Base-by-base conservation (phyloP, 2,888 invertebrate genomes). In the Blomia tropicalis region DNA sequence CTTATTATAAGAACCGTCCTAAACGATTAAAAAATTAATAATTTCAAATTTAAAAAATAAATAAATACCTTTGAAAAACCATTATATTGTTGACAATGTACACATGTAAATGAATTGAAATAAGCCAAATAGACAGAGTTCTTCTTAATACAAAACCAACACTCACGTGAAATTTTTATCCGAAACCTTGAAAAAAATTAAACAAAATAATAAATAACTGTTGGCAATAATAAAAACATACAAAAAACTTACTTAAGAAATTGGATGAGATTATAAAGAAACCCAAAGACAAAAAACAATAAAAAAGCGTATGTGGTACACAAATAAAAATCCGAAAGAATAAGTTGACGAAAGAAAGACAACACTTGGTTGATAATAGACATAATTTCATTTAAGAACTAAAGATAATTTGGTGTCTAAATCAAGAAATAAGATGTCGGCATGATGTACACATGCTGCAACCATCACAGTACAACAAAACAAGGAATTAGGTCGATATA, bases 51-150 rank as follows among this genome's bases (percentile, higher is more conserved):
- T 47, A 47, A 14, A 11, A 22, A 47, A 14, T 25, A 14, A 7
- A 47, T 14, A 11, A 47, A 47, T 47, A 47, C 51, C 51, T 47
- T 47, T 11, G 51, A 47, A 47, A 47, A 56, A 29, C 56, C 56
- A 56, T 56, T 56, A 25, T 56, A 56, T 25, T 56, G 56, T 36
- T 22, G 25, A 56, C 56, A 56, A 36, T 29, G 2, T 3, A 23
- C 11, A 36, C 56, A 56, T n/a, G 25, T 3, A 27, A 27, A 56
- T 19, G 56, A 56, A 25, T 56, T 56, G 11, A 14, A 14, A 4
- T 56, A 2, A 2, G 27, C 2, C 25, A 27, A 25, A 27, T 30
- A 2, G 2, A 56, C 19, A 29, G 30, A 30, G 29, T 31, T 23
- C 29, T 56, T 56, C 2, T 23, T 2, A 27, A 56, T 56, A 25